Conservation (phyloP, 2,113 vertebrate genomes). For the Microtus richardsoni region DNA sequence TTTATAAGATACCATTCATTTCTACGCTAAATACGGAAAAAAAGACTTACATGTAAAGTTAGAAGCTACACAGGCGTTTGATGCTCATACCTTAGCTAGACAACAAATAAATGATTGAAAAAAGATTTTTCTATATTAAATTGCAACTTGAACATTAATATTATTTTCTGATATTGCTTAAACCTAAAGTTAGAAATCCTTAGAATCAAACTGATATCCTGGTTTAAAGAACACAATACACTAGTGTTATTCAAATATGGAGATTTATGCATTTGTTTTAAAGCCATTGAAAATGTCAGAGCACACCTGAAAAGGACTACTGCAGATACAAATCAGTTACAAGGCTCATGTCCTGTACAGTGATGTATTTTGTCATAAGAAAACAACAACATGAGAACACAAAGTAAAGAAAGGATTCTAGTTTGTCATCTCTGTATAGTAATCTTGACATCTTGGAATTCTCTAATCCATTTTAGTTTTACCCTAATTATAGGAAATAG, state of each 20-base stretch:
- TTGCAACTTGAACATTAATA: neutral
- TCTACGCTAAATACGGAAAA: neutral
- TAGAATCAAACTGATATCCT: neutral
- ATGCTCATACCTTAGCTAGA: neutral
- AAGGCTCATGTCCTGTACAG: neutral
- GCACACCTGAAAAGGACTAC: neutral
- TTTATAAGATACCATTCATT: neutral
- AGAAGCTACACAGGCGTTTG: neutral
- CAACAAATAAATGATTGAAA: neutral
- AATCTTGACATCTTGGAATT: neutral
- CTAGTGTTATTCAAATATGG: neutral
- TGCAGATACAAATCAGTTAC: neutral
- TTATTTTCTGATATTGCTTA: neutral
- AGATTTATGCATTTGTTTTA: neutral
- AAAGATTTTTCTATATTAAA: neutral
- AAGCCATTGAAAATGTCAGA: neutral
- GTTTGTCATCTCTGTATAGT: neutral
- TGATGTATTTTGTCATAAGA: neutral
- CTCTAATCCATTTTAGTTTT: neutral
- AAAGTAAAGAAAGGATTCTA: neutral
- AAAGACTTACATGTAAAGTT: neutral
- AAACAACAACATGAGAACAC: neutral
- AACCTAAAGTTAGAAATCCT: neutral
- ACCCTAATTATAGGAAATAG: neutral
- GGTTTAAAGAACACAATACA: neutral